Conservation (phyloP, 2,797 vertebrate genomes). For the Helostoma temminkii region DNA sequence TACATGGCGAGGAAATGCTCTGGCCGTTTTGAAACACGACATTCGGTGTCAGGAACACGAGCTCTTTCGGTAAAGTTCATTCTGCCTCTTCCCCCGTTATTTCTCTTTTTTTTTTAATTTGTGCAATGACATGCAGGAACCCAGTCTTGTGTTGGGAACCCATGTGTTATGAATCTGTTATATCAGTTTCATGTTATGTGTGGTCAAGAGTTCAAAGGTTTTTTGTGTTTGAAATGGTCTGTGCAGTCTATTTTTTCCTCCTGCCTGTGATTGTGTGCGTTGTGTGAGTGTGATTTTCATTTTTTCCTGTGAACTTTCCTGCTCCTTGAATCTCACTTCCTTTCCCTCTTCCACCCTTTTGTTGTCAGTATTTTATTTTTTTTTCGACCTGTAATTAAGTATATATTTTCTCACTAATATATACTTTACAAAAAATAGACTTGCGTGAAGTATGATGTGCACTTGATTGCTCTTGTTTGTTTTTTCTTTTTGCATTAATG, state of each 20-base stretch:
- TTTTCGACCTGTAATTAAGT: slow-evolving; percentile 80
- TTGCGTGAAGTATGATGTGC: slow-evolving; percentile 89
- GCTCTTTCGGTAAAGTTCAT: slow-evolving; percentile 84
- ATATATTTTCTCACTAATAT: slow-evolving; percentile 87
- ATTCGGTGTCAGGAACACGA: slow-evolving; percentile 47
- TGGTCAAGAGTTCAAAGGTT: slow-evolving; percentile 76
- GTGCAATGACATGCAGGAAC: slow-evolving; percentile 71
- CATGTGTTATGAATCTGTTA: slow-evolving; percentile 64
- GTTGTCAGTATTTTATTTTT: slow-evolving; percentile 77
- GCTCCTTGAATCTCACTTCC: slow-evolving; percentile 68
- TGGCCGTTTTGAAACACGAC: slow-evolving; percentile 27
- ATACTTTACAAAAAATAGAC: slow-evolving; percentile 88
- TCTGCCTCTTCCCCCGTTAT: slow-evolving; percentile 61
- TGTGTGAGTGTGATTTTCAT: slow-evolving; percentile 54
- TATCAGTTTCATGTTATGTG: slow-evolving; percentile 66
- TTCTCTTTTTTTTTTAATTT: slow-evolving; percentile 37
- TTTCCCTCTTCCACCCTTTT: slow-evolving; percentile 65
- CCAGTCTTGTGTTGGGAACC: slow-evolving; percentile 58
- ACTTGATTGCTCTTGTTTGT: slow-evolving; percentile 84
- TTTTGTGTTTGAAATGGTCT: slow-evolving; percentile 77
- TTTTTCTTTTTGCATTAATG: slow-evolving; percentile 81
- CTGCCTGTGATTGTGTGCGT: slow-evolving; percentile 64
- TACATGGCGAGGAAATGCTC: slow-evolving; percentile 35
- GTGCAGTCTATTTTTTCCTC: slow-evolving; percentile 57
- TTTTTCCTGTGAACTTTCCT: slow-evolving; percentile 32